phyloP scores from a whole-genome alignment of 1,140 invertebrate species.

The Theocolax elegans region DNA sequence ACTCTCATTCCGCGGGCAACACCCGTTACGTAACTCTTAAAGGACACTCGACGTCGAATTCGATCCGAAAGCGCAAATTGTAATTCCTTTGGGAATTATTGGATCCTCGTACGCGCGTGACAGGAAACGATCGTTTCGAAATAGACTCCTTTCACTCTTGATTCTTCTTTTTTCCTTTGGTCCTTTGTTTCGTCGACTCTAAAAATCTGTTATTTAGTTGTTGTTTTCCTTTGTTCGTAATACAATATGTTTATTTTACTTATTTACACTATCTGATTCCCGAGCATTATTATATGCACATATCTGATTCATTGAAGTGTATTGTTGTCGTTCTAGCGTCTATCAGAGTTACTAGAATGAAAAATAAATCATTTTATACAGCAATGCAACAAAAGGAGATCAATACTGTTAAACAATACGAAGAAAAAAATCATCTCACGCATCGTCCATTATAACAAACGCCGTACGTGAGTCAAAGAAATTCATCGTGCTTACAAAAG shows the following conservation, averaged over 20 bases:
- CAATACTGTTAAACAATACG: too few species aligned
- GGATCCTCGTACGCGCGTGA: constrained; percentile 18
- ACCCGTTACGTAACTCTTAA: not conserved
- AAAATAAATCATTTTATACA: too few species aligned
- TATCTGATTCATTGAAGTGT: too few species aligned
- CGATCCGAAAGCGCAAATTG: constrained; percentile 6
- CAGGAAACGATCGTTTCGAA: constrained; percentile 22
- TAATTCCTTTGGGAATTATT: constrained; percentile 36
- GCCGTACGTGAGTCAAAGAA: not conserved
- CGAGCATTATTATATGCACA: too few species aligned
- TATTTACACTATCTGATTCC: too few species aligned
- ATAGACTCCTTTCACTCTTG: not conserved
- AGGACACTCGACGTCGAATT: constrained; percentile 10
- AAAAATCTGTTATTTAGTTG: too few species aligned
- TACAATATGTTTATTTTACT: too few species aligned
- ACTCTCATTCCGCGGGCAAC: not conserved
- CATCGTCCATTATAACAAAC: too few species aligned
- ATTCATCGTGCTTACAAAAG: not conserved
- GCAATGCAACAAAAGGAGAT: too few species aligned
- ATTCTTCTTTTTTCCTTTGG: not conserved
- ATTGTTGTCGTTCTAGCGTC: too few species aligned
- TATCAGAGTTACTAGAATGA: too few species aligned
- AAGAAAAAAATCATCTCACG: too few species aligned
- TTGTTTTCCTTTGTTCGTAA: not conserved
- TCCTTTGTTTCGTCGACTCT: not conserved